These are phyloP conservation scores for Caenorhabditis sp. DNA, from an alignment of 2,888 invertebrate species.

Conservation along the genomic window DNA sequence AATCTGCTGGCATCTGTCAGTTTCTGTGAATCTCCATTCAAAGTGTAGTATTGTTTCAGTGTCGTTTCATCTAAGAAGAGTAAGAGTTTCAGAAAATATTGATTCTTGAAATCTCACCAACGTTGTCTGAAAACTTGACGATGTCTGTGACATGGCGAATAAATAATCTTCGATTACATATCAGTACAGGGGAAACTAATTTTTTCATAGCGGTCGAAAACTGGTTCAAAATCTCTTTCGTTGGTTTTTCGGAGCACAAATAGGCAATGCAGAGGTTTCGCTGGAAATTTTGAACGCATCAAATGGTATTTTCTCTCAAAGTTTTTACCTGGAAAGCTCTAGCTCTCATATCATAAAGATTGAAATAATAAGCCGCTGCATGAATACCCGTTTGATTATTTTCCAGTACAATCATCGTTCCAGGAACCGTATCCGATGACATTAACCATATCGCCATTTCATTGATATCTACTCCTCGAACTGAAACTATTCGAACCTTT, in stretches of 20 bases:
- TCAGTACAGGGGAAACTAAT: slow-evolving; percentile 72
- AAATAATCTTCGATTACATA: slow-evolving; percentile 79
- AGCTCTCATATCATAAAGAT: slow-evolving; percentile 79
- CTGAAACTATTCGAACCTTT: slow-evolving; percentile 40
- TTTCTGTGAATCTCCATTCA: slow-evolving; percentile 62
- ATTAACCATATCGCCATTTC: slow-evolving; percentile 79
- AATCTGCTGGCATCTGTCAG: slow-evolving; percentile 51
- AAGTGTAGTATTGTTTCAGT: slow-evolving; percentile 64
- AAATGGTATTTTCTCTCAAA: not conserved
- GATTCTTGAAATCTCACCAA: slow-evolving; percentile 44
- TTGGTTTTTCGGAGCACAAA: slow-evolving; percentile 73
- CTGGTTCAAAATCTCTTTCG: slow-evolving; percentile 54
- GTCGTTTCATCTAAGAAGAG: slow-evolving; percentile 60
- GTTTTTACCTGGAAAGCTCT: slow-evolving; percentile 77
- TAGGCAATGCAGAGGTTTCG: slow-evolving; percentile 78
- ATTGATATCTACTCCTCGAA: slow-evolving; percentile 73
- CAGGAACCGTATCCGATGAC: slow-evolving; percentile 79
- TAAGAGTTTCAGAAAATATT: not conserved
- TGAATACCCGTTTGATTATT: slow-evolving; percentile 80
- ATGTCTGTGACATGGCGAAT: slow-evolving; percentile 68
- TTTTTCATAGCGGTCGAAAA: slow-evolving; percentile 67
- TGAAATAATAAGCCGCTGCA: slow-evolving; percentile 78
- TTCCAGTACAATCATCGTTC: slow-evolving; percentile 75
- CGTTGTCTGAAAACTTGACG: slow-evolving; percentile 61
- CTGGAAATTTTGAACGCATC: slow-evolving; percentile 67